Evolutionary conservation across 2,113 vertebrate genomes (phyloP), one percentile per base, ranked within the genome.

Genomic region (Megaleporinus macrocephalus): DNA sequence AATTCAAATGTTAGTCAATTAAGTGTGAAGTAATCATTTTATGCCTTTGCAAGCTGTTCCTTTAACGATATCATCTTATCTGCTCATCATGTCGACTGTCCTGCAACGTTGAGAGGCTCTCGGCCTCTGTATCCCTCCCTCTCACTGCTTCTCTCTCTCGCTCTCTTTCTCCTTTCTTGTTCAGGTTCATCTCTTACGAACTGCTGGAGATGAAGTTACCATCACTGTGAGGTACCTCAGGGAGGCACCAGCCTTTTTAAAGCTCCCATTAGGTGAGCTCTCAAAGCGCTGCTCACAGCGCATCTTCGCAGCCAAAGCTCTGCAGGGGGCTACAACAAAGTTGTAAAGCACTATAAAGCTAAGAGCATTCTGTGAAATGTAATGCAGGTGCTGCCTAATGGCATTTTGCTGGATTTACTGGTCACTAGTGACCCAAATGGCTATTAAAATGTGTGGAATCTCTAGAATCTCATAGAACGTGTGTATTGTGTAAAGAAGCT

Each of bases 241-340:
- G 92, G 96, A 97, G 88, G 96, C 96, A 30, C 97, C 97, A 76
- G 96, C 96, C 33, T 99, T 99, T 91, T 94, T 99, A 80, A 98
- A 97, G 91, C 96, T 99, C 88, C 97, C 97, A 51, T 89, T 97
- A 89, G 96, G 97, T 98, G 93, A 95, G 95, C 87, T 30, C 74
- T 29, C 70, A 88, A 22, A 44, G 66, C 41, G 9, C 66, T 4
- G 36, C 57, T 61, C n/a, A 12, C 57, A 47, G 36, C 4, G 41
- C 62, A 33, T 18, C 71, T 82, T 82, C 57, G 72, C 76, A n/a
- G 55, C 22, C 57, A 65, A 59, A 57, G 49, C 80, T 82, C 73
- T n/a, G 44, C 65, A 70, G 80, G 80, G 26, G 80, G 63, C 66
- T 76, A 20, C 51, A 49, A 61, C 63, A 70, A 74, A 41, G 71